Conservation (phyloP, 1,140 invertebrate genomes). For the Musca vetustissima region DNA sequence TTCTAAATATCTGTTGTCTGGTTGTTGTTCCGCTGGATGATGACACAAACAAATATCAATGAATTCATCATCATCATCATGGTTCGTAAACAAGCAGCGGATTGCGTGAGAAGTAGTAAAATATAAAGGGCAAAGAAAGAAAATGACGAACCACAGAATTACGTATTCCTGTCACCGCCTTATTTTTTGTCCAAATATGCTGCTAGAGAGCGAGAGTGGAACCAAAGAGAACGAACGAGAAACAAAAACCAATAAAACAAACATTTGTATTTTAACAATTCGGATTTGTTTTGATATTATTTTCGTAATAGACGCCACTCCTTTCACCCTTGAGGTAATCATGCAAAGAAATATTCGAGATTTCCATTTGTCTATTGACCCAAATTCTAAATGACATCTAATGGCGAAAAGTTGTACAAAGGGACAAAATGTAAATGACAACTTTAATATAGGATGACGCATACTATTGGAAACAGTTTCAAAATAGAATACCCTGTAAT, state of each 20-base stretch:
- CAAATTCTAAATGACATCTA: too few relatives aligned
- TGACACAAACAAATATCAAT: background rate
- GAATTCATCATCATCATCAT: background rate
- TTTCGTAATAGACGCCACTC: background rate
- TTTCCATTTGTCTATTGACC: too few relatives aligned
- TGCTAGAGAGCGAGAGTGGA: too few relatives aligned
- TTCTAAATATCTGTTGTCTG: background rate
- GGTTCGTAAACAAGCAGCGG: background rate
- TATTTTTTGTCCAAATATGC: background rate
- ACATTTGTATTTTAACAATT: background rate
- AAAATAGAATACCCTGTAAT: too few relatives aligned
- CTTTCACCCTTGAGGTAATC: too few relatives aligned
- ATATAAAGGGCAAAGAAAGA: background rate
- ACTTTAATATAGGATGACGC: too few relatives aligned
- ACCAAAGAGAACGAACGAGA: background rate
- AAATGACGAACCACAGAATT: conserved; percentile 2
- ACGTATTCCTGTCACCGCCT: conserved; percentile 14
- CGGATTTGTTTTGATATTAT: background rate
- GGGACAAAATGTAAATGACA: too few relatives aligned
- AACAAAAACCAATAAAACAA: too few relatives aligned
- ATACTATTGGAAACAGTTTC: too few relatives aligned
- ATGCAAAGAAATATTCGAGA: too few relatives aligned
- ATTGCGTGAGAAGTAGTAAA: conserved; percentile 8
- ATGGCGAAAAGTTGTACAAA: too few relatives aligned
- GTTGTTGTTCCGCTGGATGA: conserved; percentile 1